phyloP scores from a whole-genome alignment of 2,888 invertebrate species.

The Taphrorychus bicolor region DNA sequence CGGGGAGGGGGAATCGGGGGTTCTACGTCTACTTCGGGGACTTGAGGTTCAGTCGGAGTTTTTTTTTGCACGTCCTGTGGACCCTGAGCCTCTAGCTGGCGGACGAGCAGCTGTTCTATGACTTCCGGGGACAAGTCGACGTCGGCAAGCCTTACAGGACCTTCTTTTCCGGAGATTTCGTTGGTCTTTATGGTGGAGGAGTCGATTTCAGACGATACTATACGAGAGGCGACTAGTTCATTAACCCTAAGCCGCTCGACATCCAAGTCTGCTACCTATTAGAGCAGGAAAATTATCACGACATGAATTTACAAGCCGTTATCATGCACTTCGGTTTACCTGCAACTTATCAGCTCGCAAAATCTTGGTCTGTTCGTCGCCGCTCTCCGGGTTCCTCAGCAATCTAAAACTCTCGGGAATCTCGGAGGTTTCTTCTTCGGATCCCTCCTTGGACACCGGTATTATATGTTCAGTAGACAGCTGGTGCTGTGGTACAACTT shows the following conservation, averaged over 20 bases:
- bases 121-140: constrained; percentile 74
- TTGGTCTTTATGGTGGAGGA: constrained; percentile 69
- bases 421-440: constrained; percentile 52
- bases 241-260: constrained; percentile 81
- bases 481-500: constrained; percentile 50
- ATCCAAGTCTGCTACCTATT: constrained; percentile 68
- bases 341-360: constrained; percentile 69
- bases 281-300: neutral
- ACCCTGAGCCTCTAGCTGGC: constrained; percentile 52
- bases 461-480: constrained; percentile 50
- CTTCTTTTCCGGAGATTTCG: constrained; percentile 75
- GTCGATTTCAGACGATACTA: constrained; percentile 79
- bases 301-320: neutral
- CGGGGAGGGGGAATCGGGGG: constrained; percentile 36
- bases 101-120: constrained; percentile 69
- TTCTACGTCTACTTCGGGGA: constrained; percentile 30
- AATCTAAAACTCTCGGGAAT: constrained; percentile 53
- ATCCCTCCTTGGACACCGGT: constrained; percentile 49
- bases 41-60: constrained; percentile 52
- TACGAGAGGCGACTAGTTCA: constrained; percentile 79
- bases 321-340: too few species aligned
- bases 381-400: constrained; percentile 52
- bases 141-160: constrained; percentile 71
- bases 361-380: neutral
- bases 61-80: constrained; percentile 53